Conservation (phyloP, 2,797 vertebrate species). For the Podarcis siculus region DNA sequence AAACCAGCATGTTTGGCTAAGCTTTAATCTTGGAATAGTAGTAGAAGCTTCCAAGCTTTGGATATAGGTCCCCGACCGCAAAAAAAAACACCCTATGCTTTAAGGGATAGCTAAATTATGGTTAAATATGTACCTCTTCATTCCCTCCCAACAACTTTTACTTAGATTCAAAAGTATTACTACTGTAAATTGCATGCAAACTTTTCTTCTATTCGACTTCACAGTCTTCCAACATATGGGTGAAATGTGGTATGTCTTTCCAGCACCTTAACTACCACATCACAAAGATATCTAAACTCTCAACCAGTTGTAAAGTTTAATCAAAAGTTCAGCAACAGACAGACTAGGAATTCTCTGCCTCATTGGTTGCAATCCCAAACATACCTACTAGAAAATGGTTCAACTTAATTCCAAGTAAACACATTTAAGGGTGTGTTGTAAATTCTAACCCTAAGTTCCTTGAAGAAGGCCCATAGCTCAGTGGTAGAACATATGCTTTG, state of each 20-base stretch:
- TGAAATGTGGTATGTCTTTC: not conserved
- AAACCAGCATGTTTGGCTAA: conserved; percentile 77
- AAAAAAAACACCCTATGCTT: conserved; percentile 29
- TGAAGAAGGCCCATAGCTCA: too few species aligned
- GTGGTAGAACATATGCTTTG: too few species aligned
- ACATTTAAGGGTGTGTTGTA: not conserved
- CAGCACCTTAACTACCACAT: too few species aligned
- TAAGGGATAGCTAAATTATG: conserved; percentile 49
- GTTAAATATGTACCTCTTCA: conserved; percentile 44
- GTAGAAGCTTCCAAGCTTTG: conserved; percentile 61
- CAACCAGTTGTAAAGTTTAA: not conserved
- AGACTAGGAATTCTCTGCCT: not conserved
- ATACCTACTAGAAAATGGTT: not conserved
- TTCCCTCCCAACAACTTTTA: not conserved
- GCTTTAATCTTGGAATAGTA: conserved; percentile 74
- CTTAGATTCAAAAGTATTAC: conserved; percentile 34
- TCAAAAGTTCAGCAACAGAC: not conserved
- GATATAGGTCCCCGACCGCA: conserved; percentile 42
- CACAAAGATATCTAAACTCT: not conserved
- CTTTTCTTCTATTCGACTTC: conserved; percentile 5
- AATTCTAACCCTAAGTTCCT: not conserved
- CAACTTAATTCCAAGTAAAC: not conserved
- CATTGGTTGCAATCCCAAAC: not conserved
- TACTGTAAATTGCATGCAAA: conserved; percentile 2
- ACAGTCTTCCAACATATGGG: not conserved